Evolutionary conservation across 2,888 invertebrate species (phyloP).

Genomic region (Sipunculus nudus): DNA sequence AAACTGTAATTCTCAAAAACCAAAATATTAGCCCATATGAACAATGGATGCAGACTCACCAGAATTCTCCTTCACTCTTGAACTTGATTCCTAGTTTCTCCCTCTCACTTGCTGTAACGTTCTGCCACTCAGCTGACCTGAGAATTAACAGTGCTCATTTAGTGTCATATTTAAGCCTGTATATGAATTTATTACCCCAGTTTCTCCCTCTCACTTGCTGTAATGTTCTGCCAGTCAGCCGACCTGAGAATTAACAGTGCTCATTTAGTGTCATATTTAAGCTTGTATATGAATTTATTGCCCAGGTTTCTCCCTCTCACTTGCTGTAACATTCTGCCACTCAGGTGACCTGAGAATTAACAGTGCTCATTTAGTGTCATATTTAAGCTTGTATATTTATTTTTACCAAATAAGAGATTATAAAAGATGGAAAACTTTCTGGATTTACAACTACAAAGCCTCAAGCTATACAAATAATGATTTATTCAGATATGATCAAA

Average conservation of each 20-base stretch:
- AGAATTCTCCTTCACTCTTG: conserved; percentile 72
- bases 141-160: too few relatives aligned
- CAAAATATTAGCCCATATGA: too few relatives aligned
- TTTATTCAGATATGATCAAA: too few relatives aligned
- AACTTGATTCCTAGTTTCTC: conserved; percentile 71
- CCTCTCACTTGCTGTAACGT: conserved; percentile 68
- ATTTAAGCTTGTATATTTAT: too few relatives aligned
- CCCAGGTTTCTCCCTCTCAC: conserved; percentile 71
- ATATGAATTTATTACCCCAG: too few relatives aligned
- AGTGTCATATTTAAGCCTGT: too few relatives aligned
- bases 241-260: conserved; percentile 54
- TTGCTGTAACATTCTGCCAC: conserved; percentile 66
- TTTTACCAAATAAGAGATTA: too few relatives aligned
- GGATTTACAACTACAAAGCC: background rate
- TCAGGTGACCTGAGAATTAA: conserved; percentile 48
- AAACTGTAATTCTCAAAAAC: too few relatives aligned
- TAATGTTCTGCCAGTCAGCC: conserved; percentile 68
- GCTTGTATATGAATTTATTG: too few relatives aligned
- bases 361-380: too few relatives aligned
- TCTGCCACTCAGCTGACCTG: conserved; percentile 68
- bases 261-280: too few relatives aligned
- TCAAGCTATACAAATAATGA: too few relatives aligned
- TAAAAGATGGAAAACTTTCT: background rate
- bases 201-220: conserved; percentile 68
- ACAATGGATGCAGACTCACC: conserved; percentile 57